phyloP scores from a whole-genome alignment of 2,888 invertebrate genomes.

The Ptilodon capucinus region DNA sequence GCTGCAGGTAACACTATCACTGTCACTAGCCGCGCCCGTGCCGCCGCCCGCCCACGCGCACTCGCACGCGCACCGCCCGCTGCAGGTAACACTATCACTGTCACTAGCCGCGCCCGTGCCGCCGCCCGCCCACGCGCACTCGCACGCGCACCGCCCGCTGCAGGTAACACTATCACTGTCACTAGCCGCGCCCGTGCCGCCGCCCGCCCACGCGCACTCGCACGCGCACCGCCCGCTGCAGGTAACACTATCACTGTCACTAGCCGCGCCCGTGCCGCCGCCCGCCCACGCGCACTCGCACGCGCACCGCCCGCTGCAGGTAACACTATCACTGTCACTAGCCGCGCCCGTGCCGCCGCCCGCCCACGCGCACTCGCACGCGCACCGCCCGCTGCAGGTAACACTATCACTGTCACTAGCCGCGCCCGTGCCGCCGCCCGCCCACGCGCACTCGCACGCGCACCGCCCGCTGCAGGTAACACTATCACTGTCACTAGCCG shows the following conservation, averaged over 20 bases:
- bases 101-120: conserved; percentile 67
- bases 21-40: conserved; percentile 68
- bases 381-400: conserved; percentile 77
- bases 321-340: conserved; percentile 82
- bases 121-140: conserved; percentile 35
- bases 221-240: conserved; percentile 70
- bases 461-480: conserved; percentile 78
- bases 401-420: conserved; percentile 82
- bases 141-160: conserved; percentile 68
- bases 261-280: conserved; percentile 51
- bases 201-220: conserved; percentile 35
- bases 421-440: conserved; percentile 41
- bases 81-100: no score
- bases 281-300: conserved; percentile 35
- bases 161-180: no score
- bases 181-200: conserved; percentile 56
- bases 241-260: conserved; percentile 83
- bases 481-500: conserved; percentile 80
- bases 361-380: conserved; percentile 31
- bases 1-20: no score
- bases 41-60: conserved; percentile 43
- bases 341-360: conserved; percentile 48
- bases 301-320: conserved; percentile 73
- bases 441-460: conserved; percentile 37
- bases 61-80: conserved; percentile 66